Base-by-base conservation (phyloP, 2,113 vertebrate species). In the Thamnaconus septentrionalis region DNA sequence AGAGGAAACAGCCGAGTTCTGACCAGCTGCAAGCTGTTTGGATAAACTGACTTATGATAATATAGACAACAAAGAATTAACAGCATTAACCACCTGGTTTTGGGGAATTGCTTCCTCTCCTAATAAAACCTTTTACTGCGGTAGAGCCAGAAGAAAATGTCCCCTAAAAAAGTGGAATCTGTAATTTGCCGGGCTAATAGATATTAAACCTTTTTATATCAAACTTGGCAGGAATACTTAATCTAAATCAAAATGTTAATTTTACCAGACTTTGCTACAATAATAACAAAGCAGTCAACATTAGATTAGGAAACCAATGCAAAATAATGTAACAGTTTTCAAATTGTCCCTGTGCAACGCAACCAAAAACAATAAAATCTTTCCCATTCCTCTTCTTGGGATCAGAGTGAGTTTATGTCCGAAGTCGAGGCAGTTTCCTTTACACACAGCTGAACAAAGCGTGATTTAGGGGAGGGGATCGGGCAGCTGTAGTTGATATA, bases 401-500 rank as follows among this genome's bases (percentile, higher is more conserved):
- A 68, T 70, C 65, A 8, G 51, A 56, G 52, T 61, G 61, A 77
- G 81, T 65, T 77, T 59, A 73, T 73, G 71, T 76, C 81, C 76
- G 75, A 71, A 80, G 76, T 80, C 11, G 44, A 74, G 69, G 73
- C 76, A 66, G 71, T 76, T 88, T 80, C 73, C 73, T 81, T 76
- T 70, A 76, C 81, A 82, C 79, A 52, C 73, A 72, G 53, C 67
- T 79, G 78, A 87, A 88, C 87, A 89, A 86, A 88, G 82, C 62
- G 8, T 87, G 85, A 89, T 90, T 90, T 87, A 88, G 77, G 73
- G 74, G 81, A 74, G 85, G 78, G 79, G 84, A 72, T 69, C 18
- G 84, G 86, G 66, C 63, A 44, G 80, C 81, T 59, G 66, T 58
- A 65, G 66, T 79, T 87, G 89, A 89, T 90, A 68, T 89, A 87